Evolutionary conservation across 2,888 invertebrate genomes (phyloP).

Genomic region (Dicycla oo): DNA sequence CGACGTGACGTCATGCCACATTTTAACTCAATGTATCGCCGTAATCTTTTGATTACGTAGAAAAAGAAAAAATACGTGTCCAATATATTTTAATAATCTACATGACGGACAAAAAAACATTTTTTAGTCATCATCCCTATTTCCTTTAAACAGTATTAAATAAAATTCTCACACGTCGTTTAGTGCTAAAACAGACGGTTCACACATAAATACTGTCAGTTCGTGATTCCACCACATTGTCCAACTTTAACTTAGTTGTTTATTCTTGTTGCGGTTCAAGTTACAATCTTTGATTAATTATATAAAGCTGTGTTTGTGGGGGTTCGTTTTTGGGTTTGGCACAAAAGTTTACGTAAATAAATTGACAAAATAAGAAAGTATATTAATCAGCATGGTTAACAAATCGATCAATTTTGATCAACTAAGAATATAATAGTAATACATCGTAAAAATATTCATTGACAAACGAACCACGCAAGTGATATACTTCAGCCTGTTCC

Average conservation of each 20-base stretch:
- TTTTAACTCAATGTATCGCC: too few relatives aligned
- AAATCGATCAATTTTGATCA: neutral
- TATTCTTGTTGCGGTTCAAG: constrained; percentile 43
- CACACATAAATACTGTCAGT: constrained; percentile 59
- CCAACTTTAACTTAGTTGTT: constrained; percentile 52
- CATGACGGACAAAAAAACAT: too few relatives aligned
- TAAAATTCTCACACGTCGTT: constrained; percentile 54
- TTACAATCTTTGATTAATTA: constrained; percentile 13
- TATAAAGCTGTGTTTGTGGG: neutral
- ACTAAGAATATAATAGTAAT: too few relatives aligned
- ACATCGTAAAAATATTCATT: neutral
- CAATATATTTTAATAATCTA: too few relatives aligned
- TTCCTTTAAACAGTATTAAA: constrained; percentile 30
- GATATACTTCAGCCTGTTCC: too few relatives aligned
- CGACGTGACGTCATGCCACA: too few relatives aligned
- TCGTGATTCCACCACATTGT: constrained; percentile 58
- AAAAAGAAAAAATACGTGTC: too few relatives aligned
- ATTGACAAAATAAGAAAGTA: neutral
- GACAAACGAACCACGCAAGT: too few relatives aligned
- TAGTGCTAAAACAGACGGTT: constrained; percentile 49
- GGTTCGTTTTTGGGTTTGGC: neutral
- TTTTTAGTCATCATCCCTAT: too few relatives aligned
- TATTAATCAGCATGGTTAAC: neutral
- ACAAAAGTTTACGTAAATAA: neutral
- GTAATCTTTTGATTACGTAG: too few relatives aligned